phyloP scores from a whole-genome alignment of 2,797 vertebrate species.

The Leucoraja ocellata region DNA sequence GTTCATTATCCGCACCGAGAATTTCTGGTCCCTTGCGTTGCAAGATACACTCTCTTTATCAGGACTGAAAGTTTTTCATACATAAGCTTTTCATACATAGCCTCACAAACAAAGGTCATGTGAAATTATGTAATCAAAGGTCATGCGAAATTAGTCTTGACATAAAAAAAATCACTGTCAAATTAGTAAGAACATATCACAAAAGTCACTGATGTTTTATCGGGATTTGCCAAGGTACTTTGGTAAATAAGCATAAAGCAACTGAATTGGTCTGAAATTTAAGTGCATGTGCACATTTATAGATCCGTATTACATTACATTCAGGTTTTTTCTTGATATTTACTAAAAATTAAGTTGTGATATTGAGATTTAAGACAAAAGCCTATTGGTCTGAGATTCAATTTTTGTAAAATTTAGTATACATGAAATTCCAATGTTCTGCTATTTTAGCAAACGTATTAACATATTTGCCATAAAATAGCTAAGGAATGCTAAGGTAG shows the following conservation, averaged over 20 bases:
- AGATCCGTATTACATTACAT: not conserved
- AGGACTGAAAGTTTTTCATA: not conserved
- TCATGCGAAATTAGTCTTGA: not conserved
- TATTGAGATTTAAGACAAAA: not conserved
- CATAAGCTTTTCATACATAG: not conserved
- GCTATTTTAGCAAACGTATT: not conserved
- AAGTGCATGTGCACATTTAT: not conserved
- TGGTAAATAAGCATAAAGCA: not conserved
- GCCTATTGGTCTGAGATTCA: not conserved
- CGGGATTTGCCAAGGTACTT: not conserved
- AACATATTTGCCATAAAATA: constrained; percentile 1
- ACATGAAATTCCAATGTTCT: not conserved
- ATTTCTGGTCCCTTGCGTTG: not conserved
- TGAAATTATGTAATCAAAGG: constrained; percentile 19
- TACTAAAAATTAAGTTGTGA: constrained; percentile 6
- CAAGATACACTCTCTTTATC: not conserved
- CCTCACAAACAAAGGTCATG: not conserved
- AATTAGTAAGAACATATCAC: not conserved
- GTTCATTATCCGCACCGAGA: not conserved
- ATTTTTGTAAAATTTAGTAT: not conserved
- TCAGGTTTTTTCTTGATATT: not conserved
- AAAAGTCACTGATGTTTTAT: not conserved
- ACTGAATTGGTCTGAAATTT: not conserved
- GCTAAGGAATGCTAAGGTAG: not conserved
- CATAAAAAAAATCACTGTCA: constrained; percentile 6